Evolutionary conservation across 2,113 vertebrate genomes (phyloP).

Genomic region (Antigone vipio): DNA sequence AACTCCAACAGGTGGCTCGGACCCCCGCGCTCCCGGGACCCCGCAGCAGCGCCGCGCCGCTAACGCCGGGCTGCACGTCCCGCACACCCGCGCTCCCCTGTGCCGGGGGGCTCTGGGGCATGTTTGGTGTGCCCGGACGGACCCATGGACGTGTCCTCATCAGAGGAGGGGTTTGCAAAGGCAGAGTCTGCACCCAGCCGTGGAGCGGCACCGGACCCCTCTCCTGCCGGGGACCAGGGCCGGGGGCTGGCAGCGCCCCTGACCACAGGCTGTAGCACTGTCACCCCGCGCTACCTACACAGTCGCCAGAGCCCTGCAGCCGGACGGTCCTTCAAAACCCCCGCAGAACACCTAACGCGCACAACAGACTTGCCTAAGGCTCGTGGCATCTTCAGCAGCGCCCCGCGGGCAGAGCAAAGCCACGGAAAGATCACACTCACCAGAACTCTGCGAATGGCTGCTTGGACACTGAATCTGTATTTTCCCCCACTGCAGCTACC

Average conservation of each 20-base stretch:
- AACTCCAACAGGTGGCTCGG: conserved; percentile 56
- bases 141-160: accelerated
- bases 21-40: not conserved
- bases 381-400: not conserved
- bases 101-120: not conserved
- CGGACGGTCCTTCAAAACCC: not conserved
- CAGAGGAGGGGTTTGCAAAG: not conserved
- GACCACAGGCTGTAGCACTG: not conserved
- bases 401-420: not conserved
- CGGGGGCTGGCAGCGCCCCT: not conserved
- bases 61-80: accelerated
- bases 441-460: accelerated
- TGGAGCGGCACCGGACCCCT: accelerated
- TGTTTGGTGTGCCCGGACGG: accelerated
- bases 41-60: not conserved
- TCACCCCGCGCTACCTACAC: accelerated
- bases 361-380: accelerated
- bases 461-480: accelerated
- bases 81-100: accelerated
- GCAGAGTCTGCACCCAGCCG: not conserved
- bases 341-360: not conserved
- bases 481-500: not conserved
- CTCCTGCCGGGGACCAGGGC: not conserved
- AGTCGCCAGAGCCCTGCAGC: not conserved
- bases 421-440: not conserved